Evolutionary conservation across 2,888 invertebrate species (phyloP).

Genomic region (Synanthedon myopaeformis): DNA sequence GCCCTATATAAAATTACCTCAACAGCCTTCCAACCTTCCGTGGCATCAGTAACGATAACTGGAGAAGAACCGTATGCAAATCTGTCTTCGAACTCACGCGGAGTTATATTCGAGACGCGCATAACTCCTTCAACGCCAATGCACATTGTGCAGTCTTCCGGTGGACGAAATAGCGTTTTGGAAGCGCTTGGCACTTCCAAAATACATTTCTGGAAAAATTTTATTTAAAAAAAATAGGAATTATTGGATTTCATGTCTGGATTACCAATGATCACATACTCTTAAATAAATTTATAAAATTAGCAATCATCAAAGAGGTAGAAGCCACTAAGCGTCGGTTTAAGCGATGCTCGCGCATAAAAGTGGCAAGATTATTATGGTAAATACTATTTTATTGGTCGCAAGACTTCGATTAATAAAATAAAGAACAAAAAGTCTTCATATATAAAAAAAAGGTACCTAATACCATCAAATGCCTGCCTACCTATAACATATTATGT

Average conservation of each 20-base stretch:
- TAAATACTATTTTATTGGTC: too few species aligned
- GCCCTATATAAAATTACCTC: slow-evolving; percentile 29
- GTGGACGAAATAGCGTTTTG: slow-evolving; percentile 75
- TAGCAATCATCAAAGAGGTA: too few species aligned
- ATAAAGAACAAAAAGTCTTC: too few species aligned
- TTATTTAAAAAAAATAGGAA: slow-evolving; percentile 4
- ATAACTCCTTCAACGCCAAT: slow-evolving; percentile 72
- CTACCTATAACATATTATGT: too few species aligned
- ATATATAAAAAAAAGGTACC: too few species aligned
- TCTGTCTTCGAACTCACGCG: slow-evolving; percentile 76
- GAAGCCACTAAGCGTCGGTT: too few species aligned
- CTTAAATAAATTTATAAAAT: too few species aligned
- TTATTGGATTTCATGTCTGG: background rate
- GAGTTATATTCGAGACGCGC: slow-evolving; percentile 75
- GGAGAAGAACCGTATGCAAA: slow-evolving; percentile 85
- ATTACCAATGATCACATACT: slow-evolving; percentile 1
- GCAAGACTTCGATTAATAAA: too few species aligned
- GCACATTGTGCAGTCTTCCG: slow-evolving; percentile 86
- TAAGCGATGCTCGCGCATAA: too few species aligned
- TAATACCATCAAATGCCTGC: too few species aligned
- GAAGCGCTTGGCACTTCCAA: slow-evolving; percentile 36
- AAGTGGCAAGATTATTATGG: too few species aligned
- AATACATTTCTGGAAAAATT: slow-evolving; percentile 43
- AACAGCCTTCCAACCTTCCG: slow-evolving; percentile 83
- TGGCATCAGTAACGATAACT: slow-evolving; percentile 87